Conservation (phyloP, 2,888 invertebrate species). For the Acrocyrtus sp. region DNA sequence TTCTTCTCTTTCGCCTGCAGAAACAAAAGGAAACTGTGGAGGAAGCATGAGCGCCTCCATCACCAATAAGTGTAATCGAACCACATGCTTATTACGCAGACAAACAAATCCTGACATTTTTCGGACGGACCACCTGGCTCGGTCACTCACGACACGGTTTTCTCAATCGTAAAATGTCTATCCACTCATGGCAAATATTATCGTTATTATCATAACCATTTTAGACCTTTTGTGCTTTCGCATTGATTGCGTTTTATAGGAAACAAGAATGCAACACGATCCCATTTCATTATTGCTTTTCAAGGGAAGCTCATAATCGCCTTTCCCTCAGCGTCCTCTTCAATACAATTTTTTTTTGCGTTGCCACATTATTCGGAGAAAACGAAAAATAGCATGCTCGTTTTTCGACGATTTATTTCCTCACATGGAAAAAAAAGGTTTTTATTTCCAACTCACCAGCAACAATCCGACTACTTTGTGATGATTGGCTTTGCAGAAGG, state of each 20-base stretch:
- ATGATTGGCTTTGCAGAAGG: no score
- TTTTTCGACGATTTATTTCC: neutral
- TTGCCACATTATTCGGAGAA: no score
- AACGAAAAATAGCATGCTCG: constrained; percentile 1
- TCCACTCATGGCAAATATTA: no score
- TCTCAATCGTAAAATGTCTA: neutral
- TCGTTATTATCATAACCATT: no score
- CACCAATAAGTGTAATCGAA: constrained; percentile 44
- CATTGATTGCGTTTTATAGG: no score
- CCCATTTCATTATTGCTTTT: constrained; percentile 33
- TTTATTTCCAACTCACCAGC: constrained; percentile 2
- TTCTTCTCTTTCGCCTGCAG: constrained; percentile 36
- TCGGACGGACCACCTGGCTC: constrained; percentile 48
- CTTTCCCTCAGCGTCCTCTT: no score
- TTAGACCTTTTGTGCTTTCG: no score
- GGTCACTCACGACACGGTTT: constrained; percentile 42
- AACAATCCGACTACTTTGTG: constrained; percentile 41
- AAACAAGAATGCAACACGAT: constrained; percentile 12
- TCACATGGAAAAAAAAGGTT: neutral
- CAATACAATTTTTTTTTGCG: no score
- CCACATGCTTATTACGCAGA: constrained; percentile 45
- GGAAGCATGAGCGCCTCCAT: constrained; percentile 49
- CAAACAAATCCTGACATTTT: constrained; percentile 48
- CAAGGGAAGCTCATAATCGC: constrained; percentile 33
- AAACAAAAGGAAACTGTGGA: constrained; percentile 27